Percentiles rank a stretch among this genome's conserved stretches.
Evolutionary conservation across 2,888 invertebrate genomes (phyloP).

Genomic region (Euzophera pinguis): DNA sequence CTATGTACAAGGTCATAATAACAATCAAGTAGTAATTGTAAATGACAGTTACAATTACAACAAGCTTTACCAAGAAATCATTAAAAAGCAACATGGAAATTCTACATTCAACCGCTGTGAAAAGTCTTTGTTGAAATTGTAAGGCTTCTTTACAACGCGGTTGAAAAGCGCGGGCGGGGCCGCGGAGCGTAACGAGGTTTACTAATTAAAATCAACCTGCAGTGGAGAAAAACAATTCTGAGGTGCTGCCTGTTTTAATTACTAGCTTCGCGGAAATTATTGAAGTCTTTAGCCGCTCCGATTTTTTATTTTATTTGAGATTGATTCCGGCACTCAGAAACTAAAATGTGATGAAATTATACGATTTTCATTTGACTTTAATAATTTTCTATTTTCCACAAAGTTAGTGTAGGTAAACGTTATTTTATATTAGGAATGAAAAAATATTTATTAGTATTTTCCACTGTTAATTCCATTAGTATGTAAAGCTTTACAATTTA

Average conservation of each 20-base stretch:
- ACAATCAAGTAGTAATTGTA: too few relatives aligned
- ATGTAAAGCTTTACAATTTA: too few relatives aligned
- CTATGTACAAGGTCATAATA: too few relatives aligned
- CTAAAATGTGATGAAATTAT: too few relatives aligned
- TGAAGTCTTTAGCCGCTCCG: neutral
- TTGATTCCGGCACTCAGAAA: too few relatives aligned
- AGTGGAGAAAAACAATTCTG: neutral
- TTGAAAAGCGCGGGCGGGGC: constrained; percentile 17
- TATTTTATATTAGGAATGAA: too few relatives aligned
- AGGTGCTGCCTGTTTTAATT: neutral
- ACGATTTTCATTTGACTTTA: too few relatives aligned
- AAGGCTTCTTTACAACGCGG: constrained; percentile 13
- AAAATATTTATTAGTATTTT: too few relatives aligned
- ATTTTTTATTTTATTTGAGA: neutral
- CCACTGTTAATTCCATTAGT: too few relatives aligned
- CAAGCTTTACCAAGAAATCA: neutral
- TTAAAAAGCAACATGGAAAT: neutral
- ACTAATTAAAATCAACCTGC: constrained; percentile 10
- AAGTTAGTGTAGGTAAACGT: too few relatives aligned
- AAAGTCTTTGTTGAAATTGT: constrained; percentile 24
- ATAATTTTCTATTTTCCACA: too few relatives aligned
- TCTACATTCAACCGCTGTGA: neutral
- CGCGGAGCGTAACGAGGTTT: constrained; percentile 11
- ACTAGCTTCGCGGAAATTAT: neutral
- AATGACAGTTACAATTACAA: too few relatives aligned